Base-by-base conservation (phyloP, 2,888 invertebrate species). In the Thymelicus lineola region DNA sequence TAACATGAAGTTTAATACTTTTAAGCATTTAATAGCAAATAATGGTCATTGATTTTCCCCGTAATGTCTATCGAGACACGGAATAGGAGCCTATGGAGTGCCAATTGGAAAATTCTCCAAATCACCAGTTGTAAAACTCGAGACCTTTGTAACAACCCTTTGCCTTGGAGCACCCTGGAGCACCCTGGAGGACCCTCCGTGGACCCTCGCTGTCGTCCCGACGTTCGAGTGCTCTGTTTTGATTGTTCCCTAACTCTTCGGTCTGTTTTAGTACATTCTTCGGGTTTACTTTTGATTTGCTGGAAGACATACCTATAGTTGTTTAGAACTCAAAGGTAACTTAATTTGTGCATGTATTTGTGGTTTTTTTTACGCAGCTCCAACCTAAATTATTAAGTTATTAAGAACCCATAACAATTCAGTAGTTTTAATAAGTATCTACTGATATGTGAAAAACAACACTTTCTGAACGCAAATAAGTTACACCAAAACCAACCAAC, bases 81-180 rank as follows among this genome's bases (percentile, higher is more conserved):
- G 76, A 87, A 84, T 76, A 35, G 68, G 12, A 20, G 10, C 48
- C 38, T 74, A 76, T 76, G 74, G 65, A 79, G 79, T 81, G 82
- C 78, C 88, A 90, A 92, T 91, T 83, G 87, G 87, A 86, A 89
- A 90, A 87, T 87, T 85, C 83, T 88, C 87, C 86, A 90, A 90
- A 90, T 89, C 89, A 89, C 87, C 86, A 83, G 86, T 87, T 86
- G 86, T 88, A 86, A 89, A 87, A 87, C 85, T 82, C 79, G 83
- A 78, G 81, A 82, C 80, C 85, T 82, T 84, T 80, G 88, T 87
- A 88, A 90, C 92, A 92, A 92, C 91, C 91, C 91, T 92, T 92
- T 89, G 82, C 55, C 55, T 50, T 57, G 36, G 55, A 58, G 58
- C 38, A n/a, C 57, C 57, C 35, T 57, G 55, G 55, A 55, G 55